Percentiles rank a stretch among this genome's conserved stretches.
These are phyloP conservation scores for Eufriesea mexicana DNA, from an alignment of 1,140 invertebrate genomes.

Conservation along the genomic window DNA sequence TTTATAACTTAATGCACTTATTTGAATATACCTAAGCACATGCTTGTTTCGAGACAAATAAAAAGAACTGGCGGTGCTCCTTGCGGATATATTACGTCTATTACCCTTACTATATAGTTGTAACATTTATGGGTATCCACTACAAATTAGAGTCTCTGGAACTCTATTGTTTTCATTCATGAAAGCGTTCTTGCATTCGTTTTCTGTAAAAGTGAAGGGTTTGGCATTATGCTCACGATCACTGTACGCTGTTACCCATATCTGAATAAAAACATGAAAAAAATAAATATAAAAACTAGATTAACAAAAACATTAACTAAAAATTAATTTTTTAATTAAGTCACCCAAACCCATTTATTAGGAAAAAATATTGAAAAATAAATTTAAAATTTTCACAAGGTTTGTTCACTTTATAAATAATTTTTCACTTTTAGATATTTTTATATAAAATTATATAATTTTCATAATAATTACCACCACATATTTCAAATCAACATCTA, in stretches of 20 bases:
- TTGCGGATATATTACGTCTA: slow-evolving; percentile 72
- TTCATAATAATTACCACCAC: slow-evolving; percentile 27
- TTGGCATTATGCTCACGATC: slow-evolving; percentile 72
- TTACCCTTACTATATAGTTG: slow-evolving; percentile 69
- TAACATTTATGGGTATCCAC: slow-evolving; percentile 72
- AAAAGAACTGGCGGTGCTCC: slow-evolving; percentile 73
- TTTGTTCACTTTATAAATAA: slow-evolving; percentile 53
- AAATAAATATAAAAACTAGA: slow-evolving; percentile 62
- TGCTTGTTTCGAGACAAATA: slow-evolving; percentile 72
- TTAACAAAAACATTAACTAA: slow-evolving; percentile 37
- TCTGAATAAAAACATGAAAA: slow-evolving; percentile 74
- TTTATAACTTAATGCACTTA: slow-evolving; percentile 73
- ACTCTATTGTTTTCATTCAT: slow-evolving; percentile 74
- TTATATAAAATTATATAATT: background rate
- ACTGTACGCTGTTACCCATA: slow-evolving; percentile 72
- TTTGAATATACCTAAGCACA: slow-evolving; percentile 76
- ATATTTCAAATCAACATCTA: slow-evolving; percentile 40
- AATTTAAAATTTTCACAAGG: slow-evolving; percentile 45
- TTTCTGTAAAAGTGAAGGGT: slow-evolving; percentile 73
- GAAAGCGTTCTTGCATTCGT: slow-evolving; percentile 75
- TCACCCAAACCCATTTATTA: background rate
- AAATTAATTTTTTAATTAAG: slow-evolving; percentile 26
- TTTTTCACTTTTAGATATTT: background rate
- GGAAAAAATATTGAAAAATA: slow-evolving; percentile 10
- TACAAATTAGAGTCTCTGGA: slow-evolving; percentile 74